These are phyloP conservation scores for Orthosia incerta DNA, from an alignment of 2,888 invertebrate species.

Conservation along the genomic window DNA sequence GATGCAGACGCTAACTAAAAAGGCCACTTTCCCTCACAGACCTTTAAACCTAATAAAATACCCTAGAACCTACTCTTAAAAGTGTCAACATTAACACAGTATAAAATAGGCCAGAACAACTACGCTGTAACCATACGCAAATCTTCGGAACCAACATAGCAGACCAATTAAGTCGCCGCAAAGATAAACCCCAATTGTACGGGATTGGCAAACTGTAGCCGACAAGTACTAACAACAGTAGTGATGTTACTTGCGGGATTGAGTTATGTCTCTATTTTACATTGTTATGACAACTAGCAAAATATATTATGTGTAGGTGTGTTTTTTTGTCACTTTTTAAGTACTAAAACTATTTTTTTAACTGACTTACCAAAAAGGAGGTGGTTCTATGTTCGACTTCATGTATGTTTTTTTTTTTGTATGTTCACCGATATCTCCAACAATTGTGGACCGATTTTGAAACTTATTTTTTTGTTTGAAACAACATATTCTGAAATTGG, in stretches of 20 bases:
- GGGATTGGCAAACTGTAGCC: constrained; percentile 61
- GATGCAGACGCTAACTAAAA: not conserved
- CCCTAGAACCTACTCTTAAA: not conserved
- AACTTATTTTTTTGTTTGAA: too few relatives aligned
- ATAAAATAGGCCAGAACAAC: constrained; percentile 50
- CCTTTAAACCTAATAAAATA: not conserved
- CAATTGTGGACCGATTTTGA: too few relatives aligned
- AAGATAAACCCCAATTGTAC: constrained; percentile 68
- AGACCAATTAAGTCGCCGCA: constrained; percentile 67
- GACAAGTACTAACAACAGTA: constrained; percentile 54
- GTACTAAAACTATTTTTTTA: too few relatives aligned
- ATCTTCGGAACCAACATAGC: constrained; percentile 63
- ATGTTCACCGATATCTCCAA: too few relatives aligned
- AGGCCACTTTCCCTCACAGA: not conserved
- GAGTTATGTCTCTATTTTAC: not conserved
- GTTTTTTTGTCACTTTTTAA: too few relatives aligned
- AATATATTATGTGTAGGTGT: too few relatives aligned
- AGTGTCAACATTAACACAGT: constrained; percentile 17
- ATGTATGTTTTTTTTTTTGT: too few relatives aligned
- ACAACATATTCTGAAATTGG: too few relatives aligned
- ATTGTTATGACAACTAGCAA: not conserved
- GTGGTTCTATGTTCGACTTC: too few relatives aligned
- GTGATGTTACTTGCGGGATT: constrained; percentile 40
- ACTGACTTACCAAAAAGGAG: too few relatives aligned
- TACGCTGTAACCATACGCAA: constrained; percentile 58